Evolutionary conservation across 2,113 vertebrate species (phyloP), one percentile per base, ranked within the genome.

Genomic region (Dolichotis patagonum): DNA sequence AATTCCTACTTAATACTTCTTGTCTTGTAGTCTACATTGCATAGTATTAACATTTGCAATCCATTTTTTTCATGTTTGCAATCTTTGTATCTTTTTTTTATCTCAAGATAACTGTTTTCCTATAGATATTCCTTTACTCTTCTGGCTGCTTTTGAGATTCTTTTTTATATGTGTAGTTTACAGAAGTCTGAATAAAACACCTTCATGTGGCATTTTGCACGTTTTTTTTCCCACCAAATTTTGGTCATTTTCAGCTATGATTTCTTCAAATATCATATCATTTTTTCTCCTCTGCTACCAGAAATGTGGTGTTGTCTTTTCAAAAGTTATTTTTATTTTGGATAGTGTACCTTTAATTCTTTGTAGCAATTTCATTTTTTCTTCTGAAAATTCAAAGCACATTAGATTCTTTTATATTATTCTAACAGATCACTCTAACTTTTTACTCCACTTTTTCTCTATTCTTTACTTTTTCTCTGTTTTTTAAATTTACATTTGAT

Each of bases 231-330:
- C 26, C 52, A 80, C 4, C 38, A 73, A 54, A 20, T 84, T 86
- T 73, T 87, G 63, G 77, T 75, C 19, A 95, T 90, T 90, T 97
- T 90, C 41, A 92, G 49, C 26, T 85, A 88, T 75, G 7, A 91
- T 95, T 95, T 81, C 32, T 85, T 96, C 56, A 93, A 81, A 88
- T 88, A 88, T 75, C 12, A 92, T 81, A 83, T 86, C 30, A 88
- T 91, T 75, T 52, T n/a, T 78, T 71, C 24, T 56, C 19, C 60
- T 87, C 17, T 86, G n/a, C 32, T 49, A 71, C 58, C 49, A 69
- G 9, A 7, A 95, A 65, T 56, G 28, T 63, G 10, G 12, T 46
- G 7, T 26, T 32, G 43, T 52, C 32, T 92, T 46, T 71, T 38
- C n/a, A 56, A 85, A 35, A 86, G 71, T 89, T 78, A 75, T 88